phyloP scores from a whole-genome alignment of 2,888 invertebrate genomes.

The Hypomecis punctinalis region DNA sequence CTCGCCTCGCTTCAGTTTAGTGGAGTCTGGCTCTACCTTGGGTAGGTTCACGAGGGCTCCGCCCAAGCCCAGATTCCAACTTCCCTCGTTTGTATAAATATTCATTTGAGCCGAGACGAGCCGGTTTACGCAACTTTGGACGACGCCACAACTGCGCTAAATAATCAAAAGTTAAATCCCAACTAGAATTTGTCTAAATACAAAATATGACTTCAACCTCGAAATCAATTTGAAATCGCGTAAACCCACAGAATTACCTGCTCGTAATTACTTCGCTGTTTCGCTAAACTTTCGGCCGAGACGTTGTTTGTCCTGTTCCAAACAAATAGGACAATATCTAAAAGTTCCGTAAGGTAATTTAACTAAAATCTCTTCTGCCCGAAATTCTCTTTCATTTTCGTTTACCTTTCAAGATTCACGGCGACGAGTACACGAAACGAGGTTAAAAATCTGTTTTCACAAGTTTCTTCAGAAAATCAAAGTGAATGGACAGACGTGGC shows the following conservation, averaged over 20 bases:
- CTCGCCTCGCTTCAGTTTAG: too few species aligned
- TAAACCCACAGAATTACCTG: not conserved
- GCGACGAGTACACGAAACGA: not conserved
- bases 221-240: not conserved
- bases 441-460: not conserved
- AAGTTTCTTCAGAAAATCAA: not conserved
- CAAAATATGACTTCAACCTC: not conserved
- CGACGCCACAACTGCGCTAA: not conserved
- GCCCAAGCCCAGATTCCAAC: not conserved
- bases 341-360: not conserved
- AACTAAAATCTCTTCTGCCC: not conserved
- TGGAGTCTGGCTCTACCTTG: too few species aligned
- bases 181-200: not conserved
- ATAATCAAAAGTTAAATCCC: not conserved
- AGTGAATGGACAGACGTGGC: not conserved
- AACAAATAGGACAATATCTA: not conserved
- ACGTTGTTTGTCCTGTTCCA: not conserved
- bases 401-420: not conserved
- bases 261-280: not conserved
- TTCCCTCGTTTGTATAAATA: conserved; percentile 5
- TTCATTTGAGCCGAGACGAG: not conserved
- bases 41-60: too few species aligned
- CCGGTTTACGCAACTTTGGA: not conserved
- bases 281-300: not conserved
- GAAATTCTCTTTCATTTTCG: not conserved